Conservation (phyloP, 2,797 vertebrate genomes). For the Alcedo atthis region DNA sequence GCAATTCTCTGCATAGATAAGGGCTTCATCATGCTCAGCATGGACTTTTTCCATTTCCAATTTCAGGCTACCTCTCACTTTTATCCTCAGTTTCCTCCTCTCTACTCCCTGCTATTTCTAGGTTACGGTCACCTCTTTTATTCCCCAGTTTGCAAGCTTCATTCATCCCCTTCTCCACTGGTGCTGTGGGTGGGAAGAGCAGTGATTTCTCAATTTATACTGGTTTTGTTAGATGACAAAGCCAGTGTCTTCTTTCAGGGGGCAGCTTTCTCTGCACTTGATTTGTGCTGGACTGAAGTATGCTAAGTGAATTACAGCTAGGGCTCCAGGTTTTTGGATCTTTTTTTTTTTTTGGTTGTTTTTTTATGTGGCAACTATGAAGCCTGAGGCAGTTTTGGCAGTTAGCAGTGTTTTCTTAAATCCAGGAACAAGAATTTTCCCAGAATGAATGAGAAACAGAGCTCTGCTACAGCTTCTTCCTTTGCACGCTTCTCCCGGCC, state of each 20-base stretch:
- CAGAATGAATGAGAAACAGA: background rate
- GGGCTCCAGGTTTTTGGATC: background rate
- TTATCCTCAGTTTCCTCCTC: background rate
- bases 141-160: background rate
- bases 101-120: background rate
- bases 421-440: background rate
- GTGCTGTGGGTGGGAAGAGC: background rate
- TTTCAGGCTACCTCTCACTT: background rate
- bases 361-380: background rate
- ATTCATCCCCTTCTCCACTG: background rate
- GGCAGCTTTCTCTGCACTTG: background rate
- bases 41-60: background rate
- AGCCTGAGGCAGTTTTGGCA: background rate
- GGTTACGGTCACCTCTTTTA: background rate
- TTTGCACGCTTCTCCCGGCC: rapidly evolving
- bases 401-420: background rate
- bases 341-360: background rate
- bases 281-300: background rate
- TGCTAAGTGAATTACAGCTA: background rate
- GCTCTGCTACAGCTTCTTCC: background rate
- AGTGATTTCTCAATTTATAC: background rate
- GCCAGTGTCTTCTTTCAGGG: background rate
- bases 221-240: background rate
- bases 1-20: background rate
- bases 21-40: background rate